Base-by-base conservation (phyloP, 1,140 invertebrate species). In the Doryteuthis pealeii region DNA sequence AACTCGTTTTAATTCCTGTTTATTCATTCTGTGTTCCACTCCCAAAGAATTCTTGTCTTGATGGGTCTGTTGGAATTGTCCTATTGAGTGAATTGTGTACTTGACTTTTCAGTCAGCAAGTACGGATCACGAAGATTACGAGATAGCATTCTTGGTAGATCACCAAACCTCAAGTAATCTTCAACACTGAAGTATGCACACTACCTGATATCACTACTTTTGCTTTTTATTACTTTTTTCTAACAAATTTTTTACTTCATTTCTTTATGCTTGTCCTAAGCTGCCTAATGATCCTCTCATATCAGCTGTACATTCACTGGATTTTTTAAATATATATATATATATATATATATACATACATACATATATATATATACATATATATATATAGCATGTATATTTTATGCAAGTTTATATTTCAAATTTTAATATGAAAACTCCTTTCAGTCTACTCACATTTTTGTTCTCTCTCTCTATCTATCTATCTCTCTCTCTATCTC, bases 71-170 rank as follows among this genome's bases (percentile, higher is more conserved):
- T 40, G 35, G 35, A 40, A 40, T 5, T 40, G 3, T 40, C 10
- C 35, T 40, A 40, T 40, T 40, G 35, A 40, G 35, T 40, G 35
- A 40, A 40, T 40, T 40, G 18, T 62, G 54, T 62, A 22, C 54
- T 62, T 62, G 54, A 22, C 54, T n/a, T 62, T 62, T 62, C 54
- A 62, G 54, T 62, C 22, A 22, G 54, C 54, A 62, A 62, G 54
- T 62, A 15, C 54, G 26, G 54, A 62, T 62, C 26, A 18, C 26
- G 54, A 8, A 22, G 54, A 62, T 62, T 18, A n/a, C 26, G 54
- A 62, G 54, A 62, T 62, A 15, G 18, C 54, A 62, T n/a, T 62
- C 54, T 62, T 62, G 54, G 54, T 5, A 62, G 26, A 62, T 62
- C 54, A 62, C 54, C 54, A 22, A 62, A 28, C 54, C 26, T 62